These are phyloP conservation scores for Darevskia nairensis DNA, from an alignment of 2,797 vertebrate genomes.

Conservation along the genomic window DNA sequence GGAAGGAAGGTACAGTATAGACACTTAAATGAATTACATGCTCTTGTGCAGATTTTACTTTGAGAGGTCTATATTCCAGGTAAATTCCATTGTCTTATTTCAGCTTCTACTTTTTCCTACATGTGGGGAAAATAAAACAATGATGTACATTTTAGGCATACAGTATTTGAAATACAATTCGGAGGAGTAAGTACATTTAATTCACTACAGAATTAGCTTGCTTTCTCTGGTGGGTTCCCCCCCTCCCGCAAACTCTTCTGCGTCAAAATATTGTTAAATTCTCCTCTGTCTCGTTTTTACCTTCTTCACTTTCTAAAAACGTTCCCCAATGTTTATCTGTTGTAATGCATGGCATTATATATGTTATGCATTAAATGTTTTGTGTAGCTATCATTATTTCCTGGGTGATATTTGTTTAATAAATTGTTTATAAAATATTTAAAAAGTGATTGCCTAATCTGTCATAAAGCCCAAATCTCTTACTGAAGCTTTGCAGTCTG, in stretches of 20 bases:
- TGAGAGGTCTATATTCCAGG: too few species aligned
- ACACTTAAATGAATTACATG: too few species aligned
- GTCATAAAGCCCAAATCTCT: not conserved
- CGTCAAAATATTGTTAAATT: too few species aligned
- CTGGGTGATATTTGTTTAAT: not conserved
- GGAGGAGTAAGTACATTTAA: not conserved
- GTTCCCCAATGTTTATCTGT: not conserved
- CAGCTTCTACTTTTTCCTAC: too few species aligned
- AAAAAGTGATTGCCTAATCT: not conserved
- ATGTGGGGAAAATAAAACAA: not conserved
- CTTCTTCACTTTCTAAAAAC: not conserved
- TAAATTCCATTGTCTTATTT: too few species aligned
- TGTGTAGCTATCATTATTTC: not conserved
- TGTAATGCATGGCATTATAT: not conserved
- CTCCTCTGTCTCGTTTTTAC: not conserved
- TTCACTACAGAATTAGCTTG: not conserved
- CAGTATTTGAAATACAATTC: too few species aligned
- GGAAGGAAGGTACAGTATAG: too few species aligned
- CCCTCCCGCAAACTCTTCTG: not conserved
- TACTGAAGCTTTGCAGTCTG: constrained; percentile 1
- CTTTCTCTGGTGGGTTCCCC: not conserved
- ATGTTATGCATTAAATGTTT: not conserved
- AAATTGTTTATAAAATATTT: not conserved
- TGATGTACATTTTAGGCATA: not conserved
- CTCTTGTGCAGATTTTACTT: too few species aligned